These are phyloP conservation scores for Hypotaenidia philippensis DNA, from an alignment of 2,797 vertebrate genomes.

Conservation along the genomic window DNA sequence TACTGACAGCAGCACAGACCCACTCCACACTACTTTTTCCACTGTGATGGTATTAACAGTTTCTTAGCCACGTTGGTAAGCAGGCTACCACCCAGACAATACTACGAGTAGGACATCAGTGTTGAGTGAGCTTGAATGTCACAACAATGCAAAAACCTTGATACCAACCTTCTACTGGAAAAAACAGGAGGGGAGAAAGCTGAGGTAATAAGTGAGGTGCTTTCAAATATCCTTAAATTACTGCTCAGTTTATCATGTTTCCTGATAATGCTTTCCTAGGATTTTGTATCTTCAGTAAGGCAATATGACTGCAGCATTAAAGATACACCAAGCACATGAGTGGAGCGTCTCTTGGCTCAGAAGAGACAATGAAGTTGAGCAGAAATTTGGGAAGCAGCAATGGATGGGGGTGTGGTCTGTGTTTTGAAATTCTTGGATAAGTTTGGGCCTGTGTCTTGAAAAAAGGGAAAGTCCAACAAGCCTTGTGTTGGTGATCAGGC, in stretches of 20 bases:
- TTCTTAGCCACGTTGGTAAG: background rate
- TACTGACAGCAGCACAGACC: background rate
- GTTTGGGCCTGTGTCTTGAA: background rate
- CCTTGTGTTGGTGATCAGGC: background rate
- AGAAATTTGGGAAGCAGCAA: background rate
- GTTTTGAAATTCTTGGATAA: background rate
- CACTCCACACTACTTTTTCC: background rate
- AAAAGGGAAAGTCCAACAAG: background rate
- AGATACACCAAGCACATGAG: rapidly evolving
- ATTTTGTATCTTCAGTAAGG: background rate
- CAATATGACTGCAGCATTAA: background rate
- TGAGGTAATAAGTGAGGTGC: background rate
- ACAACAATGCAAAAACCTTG: background rate
- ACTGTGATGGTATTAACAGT: background rate
- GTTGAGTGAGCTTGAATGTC: background rate
- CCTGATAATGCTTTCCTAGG: background rate
- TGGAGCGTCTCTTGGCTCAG: background rate
- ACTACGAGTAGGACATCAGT: background rate
- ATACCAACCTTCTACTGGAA: background rate
- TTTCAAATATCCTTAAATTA: background rate
- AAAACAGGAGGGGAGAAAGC: background rate
- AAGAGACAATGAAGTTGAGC: background rate
- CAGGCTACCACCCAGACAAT: background rate
- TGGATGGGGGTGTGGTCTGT: background rate
- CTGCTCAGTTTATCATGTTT: background rate